These are phyloP conservation scores for Eilema griseolum DNA, from an alignment of 2,888 invertebrate genomes.

Conservation along the genomic window DNA sequence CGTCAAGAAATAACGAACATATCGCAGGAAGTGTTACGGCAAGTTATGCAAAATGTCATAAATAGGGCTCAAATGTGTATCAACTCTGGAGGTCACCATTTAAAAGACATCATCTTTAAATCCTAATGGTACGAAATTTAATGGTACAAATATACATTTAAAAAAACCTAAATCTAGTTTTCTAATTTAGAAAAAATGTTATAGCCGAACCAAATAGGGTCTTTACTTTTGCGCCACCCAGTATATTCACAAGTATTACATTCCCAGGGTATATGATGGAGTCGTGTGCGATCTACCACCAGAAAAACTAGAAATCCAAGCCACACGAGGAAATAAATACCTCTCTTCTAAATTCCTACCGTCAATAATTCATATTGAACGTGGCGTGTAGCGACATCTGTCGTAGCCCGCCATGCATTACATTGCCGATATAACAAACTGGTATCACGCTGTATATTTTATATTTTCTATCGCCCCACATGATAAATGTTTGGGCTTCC, in stretches of 20 bases:
- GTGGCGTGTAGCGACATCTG: conserved; percentile 33
- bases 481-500: conserved; percentile 13
- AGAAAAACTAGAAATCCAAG: conserved; percentile 2
- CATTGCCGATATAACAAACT: conserved; percentile 18
- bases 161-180: no score
- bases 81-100: no score
- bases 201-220: no score
- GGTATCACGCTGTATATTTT: conserved; percentile 18
- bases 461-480: conserved; percentile 18
- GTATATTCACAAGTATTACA: not conserved
- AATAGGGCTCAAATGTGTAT: no score
- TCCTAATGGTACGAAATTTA: no score
- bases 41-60: no score
- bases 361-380: conserved; percentile 30
- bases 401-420: conserved; percentile 21
- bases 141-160: no score
- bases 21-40: no score
- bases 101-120: no score
- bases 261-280: not conserved
- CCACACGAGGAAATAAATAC: conserved; percentile 8
- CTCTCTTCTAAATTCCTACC: conserved; percentile 15
- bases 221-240: no score
- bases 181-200: no score
- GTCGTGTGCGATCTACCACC: not conserved
- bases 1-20: no score